Percentiles rank a stretch among this genome's conserved stretches.
phyloP scores from a whole-genome alignment of 2,113 vertebrate genomes.

The Daphoenositta chrysoptera region DNA sequence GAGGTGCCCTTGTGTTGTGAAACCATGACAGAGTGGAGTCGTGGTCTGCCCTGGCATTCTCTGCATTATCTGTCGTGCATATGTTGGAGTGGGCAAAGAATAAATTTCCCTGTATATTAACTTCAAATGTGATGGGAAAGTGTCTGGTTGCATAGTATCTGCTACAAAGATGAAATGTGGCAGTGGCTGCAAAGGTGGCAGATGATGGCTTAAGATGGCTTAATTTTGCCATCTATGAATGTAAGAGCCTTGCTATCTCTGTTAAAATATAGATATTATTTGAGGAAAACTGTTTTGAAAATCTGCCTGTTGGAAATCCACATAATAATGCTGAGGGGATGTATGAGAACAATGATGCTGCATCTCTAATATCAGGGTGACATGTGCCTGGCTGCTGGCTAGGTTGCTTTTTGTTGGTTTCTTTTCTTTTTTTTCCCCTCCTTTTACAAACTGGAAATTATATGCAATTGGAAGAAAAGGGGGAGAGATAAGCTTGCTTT shows the following conservation, averaged over 20 bases:
- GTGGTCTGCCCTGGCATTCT: not conserved
- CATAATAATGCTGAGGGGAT: not conserved
- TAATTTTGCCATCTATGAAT: not conserved
- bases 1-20: not conserved
- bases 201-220: too few relatives aligned
- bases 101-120: not conserved
- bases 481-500: not conserved
- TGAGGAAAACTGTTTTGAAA: not conserved
- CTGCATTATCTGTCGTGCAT: not conserved
- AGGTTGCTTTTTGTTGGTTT: not conserved
- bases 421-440: accelerated
- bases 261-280: not conserved
- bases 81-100: not conserved
- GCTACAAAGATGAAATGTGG: not conserved
- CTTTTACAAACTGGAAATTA: not conserved
- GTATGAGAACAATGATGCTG: not conserved
- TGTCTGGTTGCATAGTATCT: not conserved
- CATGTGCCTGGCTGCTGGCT: not conserved
- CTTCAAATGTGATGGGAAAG: not conserved
- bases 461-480: not conserved
- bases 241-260: not conserved
- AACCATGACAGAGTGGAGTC: not conserved
- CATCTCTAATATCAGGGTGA: not conserved
- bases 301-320: not conserved
- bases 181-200: not conserved